Evolutionary conservation across 2,113 vertebrate genomes (phyloP).

Genomic region (Tangachromis dhanisi): DNA sequence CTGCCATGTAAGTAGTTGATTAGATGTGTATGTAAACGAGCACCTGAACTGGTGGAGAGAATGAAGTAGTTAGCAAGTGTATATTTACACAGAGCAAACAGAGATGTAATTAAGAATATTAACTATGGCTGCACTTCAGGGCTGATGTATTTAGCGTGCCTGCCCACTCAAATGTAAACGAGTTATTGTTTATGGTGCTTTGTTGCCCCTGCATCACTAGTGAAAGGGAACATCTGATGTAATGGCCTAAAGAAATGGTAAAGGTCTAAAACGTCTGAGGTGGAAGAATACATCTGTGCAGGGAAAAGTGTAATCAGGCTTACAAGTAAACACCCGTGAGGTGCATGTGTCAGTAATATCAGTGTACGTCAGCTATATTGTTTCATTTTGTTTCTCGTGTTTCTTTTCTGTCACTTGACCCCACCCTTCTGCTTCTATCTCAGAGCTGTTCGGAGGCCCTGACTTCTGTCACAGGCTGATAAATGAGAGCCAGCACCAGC

Average conservation of each 20-base stretch:
- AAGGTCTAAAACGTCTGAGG: not conserved
- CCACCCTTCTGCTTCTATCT: not conserved
- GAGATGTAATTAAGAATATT: not conserved
- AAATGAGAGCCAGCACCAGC: slow-evolving; percentile 33
- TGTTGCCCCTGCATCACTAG: not conserved
- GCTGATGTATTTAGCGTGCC: not conserved
- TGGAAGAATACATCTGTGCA: not conserved
- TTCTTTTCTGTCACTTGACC: not conserved
- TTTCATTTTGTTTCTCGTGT: not conserved
- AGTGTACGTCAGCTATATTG: not conserved
- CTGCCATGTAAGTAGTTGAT: not conserved
- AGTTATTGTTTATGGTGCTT: not conserved
- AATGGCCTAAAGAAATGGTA: not conserved
- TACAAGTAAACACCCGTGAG: not conserved
- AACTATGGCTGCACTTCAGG: not conserved
- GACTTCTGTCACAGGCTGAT: slow-evolving; percentile 53
- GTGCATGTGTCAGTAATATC: not conserved
- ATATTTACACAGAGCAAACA: not conserved
- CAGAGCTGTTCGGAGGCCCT: not conserved
- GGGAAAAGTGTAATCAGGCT: not conserved
- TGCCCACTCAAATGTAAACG: not conserved
- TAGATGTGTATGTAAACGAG: not conserved
- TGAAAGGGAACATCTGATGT: not conserved
- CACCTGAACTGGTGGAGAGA: not conserved
- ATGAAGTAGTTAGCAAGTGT: not conserved